phyloP scores from a whole-genome alignment of 2,113 vertebrate genomes.

The Falco punctatus region DNA sequence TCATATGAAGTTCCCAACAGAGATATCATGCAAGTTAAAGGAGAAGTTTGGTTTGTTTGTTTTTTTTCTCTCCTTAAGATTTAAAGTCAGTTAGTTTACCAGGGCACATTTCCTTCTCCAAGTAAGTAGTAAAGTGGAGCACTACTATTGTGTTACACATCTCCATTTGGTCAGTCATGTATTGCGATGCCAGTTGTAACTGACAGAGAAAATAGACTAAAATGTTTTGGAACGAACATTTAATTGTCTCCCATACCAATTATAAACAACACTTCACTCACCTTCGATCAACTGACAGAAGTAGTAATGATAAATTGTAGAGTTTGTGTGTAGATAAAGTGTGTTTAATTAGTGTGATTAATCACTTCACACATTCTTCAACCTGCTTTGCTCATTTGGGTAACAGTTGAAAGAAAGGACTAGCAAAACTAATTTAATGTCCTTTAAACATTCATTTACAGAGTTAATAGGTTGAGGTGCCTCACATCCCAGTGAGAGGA shows the following conservation, averaged over 20 bases:
- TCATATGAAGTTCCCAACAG: neutral
- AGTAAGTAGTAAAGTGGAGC: neutral
- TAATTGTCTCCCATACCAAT: conserved; percentile 50
- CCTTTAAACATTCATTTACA: conserved; percentile 48
- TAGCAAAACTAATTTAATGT: conserved; percentile 15
- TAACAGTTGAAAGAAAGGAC: conserved; percentile 31
- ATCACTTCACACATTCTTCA: conserved; percentile 63
- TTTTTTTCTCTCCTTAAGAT: neutral
- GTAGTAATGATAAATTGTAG: conserved; percentile 57
- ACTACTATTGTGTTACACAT: neutral
- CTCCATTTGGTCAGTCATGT: conserved; percentile 38
- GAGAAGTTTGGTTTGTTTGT: neutral
- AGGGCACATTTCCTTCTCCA: neutral
- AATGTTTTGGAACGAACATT: neutral
- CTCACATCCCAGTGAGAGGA: neutral
- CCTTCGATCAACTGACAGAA: conserved; percentile 62
- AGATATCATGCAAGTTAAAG: neutral
- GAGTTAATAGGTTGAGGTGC: conserved; percentile 36
- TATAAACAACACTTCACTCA: conserved; percentile 55
- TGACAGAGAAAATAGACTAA: conserved; percentile 63
- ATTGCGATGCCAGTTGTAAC: conserved; percentile 8
- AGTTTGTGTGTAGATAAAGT: conserved; percentile 70
- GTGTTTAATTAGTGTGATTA: conserved; percentile 60
- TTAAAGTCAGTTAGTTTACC: neutral
- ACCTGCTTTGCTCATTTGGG: conserved; percentile 37